phyloP scores from a whole-genome alignment of 2,888 invertebrate species.

The Minunthozetes semirufus region DNA sequence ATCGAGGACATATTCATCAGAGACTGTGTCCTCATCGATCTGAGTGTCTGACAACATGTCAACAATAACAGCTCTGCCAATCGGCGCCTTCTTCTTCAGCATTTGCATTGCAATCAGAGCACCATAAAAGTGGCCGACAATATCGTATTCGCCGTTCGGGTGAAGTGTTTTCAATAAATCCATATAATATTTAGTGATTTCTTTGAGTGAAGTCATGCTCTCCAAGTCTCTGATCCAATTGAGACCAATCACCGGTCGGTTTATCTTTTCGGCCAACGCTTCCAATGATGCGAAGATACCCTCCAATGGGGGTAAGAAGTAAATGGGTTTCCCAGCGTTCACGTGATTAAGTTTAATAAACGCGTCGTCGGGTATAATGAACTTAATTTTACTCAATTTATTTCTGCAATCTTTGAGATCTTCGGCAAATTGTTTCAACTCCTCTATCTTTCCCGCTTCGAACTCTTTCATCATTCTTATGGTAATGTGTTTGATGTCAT shows the following conservation, averaged over 20 bases:
- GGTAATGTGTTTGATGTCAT: neutral
- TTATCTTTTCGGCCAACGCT: conserved; percentile 64
- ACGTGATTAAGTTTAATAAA: conserved; percentile 58
- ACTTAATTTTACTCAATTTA: conserved; percentile 48
- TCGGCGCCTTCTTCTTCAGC: conserved; percentile 68
- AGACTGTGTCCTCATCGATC: neutral
- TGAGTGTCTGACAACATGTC: neutral
- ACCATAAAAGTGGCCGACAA: conserved; percentile 93
- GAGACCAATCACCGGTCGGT: conserved; percentile 74
- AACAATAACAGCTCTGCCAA: conserved; percentile 47
- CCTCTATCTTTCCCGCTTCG: neutral
- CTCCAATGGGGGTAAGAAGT: conserved; percentile 75
- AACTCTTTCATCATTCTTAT: neutral
- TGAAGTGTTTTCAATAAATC: conserved; percentile 67
- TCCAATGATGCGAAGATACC: conserved; percentile 68
- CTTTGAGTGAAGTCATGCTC: conserved; percentile 27
- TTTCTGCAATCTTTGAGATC: neutral
- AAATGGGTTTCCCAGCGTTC: conserved; percentile 46
- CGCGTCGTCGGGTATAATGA: conserved; percentile 64
- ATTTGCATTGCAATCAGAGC: conserved; percentile 92
- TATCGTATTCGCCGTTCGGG: conserved; percentile 71
- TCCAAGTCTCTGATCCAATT: conserved; percentile 62
- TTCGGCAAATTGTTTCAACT: neutral
- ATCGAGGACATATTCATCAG: conserved; percentile 5
- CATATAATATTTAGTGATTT: conserved; percentile 33